Evolutionary conservation across 2,888 invertebrate species (phyloP).

Genomic region (Epirrita christyi): DNA sequence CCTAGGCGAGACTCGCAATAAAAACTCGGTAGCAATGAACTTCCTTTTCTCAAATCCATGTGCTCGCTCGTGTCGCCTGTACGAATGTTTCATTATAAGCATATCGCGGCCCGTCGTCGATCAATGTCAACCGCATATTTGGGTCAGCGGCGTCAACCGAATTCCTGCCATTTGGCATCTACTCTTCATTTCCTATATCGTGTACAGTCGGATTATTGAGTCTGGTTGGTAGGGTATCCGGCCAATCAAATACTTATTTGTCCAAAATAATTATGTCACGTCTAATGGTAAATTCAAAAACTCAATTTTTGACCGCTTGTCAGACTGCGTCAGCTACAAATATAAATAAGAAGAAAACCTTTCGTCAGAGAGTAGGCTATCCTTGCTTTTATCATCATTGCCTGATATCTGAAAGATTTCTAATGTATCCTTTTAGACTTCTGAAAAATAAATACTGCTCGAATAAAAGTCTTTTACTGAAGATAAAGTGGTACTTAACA

Average conservation of each 20-base stretch:
- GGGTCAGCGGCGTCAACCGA: conserved; percentile 79
- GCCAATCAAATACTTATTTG: conserved; percentile 3
- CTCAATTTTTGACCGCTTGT: too few relatives aligned
- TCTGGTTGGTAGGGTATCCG: conserved; percentile 18
- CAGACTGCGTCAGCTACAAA: too few relatives aligned
- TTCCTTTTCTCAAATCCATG: conserved; percentile 68
- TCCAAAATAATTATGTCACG: too few relatives aligned
- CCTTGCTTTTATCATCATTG: not conserved
- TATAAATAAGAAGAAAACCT: too few relatives aligned
- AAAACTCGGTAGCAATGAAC: conserved; percentile 73
- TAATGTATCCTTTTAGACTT: conserved; percentile 2
- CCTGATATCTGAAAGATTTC: not conserved
- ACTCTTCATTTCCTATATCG: conserved; percentile 71
- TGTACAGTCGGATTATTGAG: conserved; percentile 49
- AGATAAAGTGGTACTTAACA: conserved; percentile 48
- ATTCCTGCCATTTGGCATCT: conserved; percentile 67
- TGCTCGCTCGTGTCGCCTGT: conserved; percentile 45
- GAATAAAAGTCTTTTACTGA: conserved; percentile 50
- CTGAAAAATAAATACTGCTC: conserved; percentile 48
- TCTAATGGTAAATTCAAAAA: too few relatives aligned
- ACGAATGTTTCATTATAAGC: conserved; percentile 69
- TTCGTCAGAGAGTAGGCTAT: too few relatives aligned
- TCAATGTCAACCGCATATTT: conserved; percentile 84
- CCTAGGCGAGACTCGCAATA: conserved; percentile 61
- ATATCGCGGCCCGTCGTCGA: conserved; percentile 78